phyloP scores from a whole-genome alignment of 2,113 vertebrate species.

The Albula goreensis region DNA sequence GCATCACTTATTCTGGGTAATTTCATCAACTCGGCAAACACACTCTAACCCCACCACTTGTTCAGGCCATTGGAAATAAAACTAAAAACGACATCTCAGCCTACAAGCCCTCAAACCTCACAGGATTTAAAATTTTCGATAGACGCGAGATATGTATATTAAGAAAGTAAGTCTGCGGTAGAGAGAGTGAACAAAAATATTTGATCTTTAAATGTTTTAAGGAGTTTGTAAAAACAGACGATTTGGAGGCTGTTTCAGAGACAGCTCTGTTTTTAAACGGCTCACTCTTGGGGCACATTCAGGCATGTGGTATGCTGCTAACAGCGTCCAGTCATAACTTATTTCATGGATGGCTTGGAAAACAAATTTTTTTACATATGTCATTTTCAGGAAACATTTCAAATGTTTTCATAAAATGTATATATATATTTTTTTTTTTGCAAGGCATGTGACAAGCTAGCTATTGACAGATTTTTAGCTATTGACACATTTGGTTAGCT shows the following conservation, averaged over 20 bases:
- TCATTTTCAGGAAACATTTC: not conserved
- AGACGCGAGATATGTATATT: no score
- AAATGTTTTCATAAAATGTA: conserved; percentile 1
- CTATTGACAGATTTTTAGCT: not conserved
- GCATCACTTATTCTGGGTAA: not conserved
- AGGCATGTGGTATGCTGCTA: not conserved
- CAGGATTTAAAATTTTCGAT: no score
- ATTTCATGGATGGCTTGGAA: not conserved
- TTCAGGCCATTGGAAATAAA: not conserved
- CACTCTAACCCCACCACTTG: not conserved
- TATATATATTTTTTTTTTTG: not conserved
- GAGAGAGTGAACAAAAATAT: not conserved
- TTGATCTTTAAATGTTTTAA: not conserved
- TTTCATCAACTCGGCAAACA: not conserved
- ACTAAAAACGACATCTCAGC: not conserved
- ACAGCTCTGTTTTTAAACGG: not conserved
- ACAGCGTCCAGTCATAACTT: not conserved
- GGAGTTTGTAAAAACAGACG: not conserved
- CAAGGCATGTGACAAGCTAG: not conserved
- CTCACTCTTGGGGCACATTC: not conserved
- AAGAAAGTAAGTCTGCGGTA: not conserved
- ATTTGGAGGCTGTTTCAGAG: not conserved
- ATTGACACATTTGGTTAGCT: no score
- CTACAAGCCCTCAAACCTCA: not conserved
- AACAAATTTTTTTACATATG: not conserved